Conservation (phyloP, 2,888 invertebrate genomes). For the Drosophila prolongata region DNA sequence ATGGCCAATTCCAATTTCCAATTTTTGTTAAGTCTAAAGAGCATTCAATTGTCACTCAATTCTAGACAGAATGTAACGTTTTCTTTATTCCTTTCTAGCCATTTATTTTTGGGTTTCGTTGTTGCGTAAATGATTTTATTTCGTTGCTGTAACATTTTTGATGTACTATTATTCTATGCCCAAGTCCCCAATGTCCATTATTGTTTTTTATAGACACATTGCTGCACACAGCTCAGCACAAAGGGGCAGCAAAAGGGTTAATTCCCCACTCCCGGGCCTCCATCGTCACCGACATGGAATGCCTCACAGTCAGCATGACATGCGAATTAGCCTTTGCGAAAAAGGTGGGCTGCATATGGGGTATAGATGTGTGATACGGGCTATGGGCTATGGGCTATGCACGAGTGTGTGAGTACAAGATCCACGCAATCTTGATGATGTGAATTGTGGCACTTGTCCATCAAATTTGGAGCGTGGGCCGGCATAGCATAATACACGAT, state of each 20-base stretch:
- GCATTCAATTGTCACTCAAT: not conserved
- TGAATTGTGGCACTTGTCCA: slow-evolving; percentile 75
- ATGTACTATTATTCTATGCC: slow-evolving; percentile 77
- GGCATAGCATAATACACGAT: slow-evolving; percentile 54
- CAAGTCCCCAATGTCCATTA: slow-evolving; percentile 68
- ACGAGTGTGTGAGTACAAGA: slow-evolving; percentile 21
- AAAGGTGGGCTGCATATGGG: slow-evolving; percentile 55
- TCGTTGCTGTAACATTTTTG: slow-evolving; percentile 69
- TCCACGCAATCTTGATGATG: slow-evolving; percentile 66
- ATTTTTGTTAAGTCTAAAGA: not conserved
- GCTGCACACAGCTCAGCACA: slow-evolving; percentile 33
- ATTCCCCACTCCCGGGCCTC: slow-evolving; percentile 35
- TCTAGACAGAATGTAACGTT: not conserved
- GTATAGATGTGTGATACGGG: slow-evolving; percentile 25
- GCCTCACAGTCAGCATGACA: slow-evolving; percentile 61
- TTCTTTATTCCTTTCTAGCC: slow-evolving; percentile 53
- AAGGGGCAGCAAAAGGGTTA: slow-evolving; percentile 34
- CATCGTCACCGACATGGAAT: slow-evolving; percentile 17
- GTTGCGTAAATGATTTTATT: slow-evolving; percentile 77
- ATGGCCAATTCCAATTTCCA: not conserved
- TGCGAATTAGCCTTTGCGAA: slow-evolving; percentile 52
- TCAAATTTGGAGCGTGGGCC: slow-evolving; percentile 24
- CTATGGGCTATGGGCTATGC: slow-evolving; percentile 18
- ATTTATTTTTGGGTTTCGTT: slow-evolving; percentile 67
- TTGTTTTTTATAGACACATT: slow-evolving; percentile 71